phyloP scores from a whole-genome alignment of 64 coral and sea anemone genomes.

The Acropora tenuis region DNA sequence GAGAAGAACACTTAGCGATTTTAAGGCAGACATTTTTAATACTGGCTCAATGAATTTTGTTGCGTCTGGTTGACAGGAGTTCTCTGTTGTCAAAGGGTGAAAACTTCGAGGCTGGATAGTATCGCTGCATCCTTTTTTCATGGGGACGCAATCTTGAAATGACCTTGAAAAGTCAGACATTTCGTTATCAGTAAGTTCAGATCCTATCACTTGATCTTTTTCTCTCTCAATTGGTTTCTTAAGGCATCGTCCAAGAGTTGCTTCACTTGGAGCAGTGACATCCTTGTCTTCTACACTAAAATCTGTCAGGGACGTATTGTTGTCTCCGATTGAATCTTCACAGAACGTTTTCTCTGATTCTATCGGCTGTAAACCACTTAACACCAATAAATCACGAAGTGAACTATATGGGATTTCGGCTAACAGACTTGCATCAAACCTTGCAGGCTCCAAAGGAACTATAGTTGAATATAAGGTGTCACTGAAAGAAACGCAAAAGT shows the following conservation, averaged over 20 bases:
- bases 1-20: conserved; percentile 28
- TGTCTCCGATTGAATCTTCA: neutral
- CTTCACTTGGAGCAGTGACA: neutral
- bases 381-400: conserved; percentile 68
- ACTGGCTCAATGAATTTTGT: neutral
- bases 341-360: neutral
- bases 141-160: neutral
- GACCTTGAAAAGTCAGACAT: neutral
- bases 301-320: neutral
- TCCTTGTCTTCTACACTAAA: neutral
- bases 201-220: neutral
- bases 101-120: neutral
- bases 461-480: conserved; percentile 71
- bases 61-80: neutral
- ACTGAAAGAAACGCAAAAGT: conserved; percentile 32
- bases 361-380: conserved; percentile 50
- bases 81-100: neutral
- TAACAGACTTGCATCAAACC: conserved; percentile 70
- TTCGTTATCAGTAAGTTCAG: neutral
- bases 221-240: neutral
- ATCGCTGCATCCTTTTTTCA: neutral
- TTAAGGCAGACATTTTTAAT: conserved; percentile 29
- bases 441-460: conserved; percentile 64
- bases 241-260: neutral
- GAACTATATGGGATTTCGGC: conserved; percentile 50